phyloP scores from a whole-genome alignment of 2,797 vertebrate species.

The Garrulus glandarius region DNA sequence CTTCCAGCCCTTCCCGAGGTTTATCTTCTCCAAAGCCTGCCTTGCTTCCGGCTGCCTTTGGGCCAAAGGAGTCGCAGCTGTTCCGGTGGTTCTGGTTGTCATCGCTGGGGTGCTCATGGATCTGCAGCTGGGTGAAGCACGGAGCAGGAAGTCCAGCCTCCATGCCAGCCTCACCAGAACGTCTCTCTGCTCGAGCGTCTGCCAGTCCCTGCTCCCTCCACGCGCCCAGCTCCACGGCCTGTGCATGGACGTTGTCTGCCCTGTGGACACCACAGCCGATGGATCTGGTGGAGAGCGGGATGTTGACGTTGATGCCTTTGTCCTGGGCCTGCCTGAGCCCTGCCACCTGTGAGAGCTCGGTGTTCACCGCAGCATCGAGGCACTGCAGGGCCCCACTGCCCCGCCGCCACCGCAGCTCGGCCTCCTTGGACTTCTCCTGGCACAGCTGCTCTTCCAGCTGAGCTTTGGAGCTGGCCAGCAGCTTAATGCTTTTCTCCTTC shows the following conservation, averaged over 20 bases:
- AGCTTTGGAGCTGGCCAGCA: conserved; percentile 79
- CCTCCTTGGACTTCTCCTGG: conserved; percentile 46
- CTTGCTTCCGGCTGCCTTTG: background rate
- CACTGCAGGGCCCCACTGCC: background rate
- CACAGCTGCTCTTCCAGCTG: conserved; percentile 64
- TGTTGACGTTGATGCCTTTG: conserved; percentile 71
- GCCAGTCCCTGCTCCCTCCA: background rate
- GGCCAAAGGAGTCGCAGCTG: background rate
- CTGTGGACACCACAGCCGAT: background rate
- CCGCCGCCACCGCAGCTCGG: background rate
- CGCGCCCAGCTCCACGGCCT: background rate
- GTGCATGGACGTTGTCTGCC: background rate
- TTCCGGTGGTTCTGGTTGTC: conserved; percentile 2
- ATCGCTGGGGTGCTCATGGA: conserved; percentile 18
- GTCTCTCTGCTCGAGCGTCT: background rate
- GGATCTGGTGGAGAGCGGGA: conserved; percentile 32
- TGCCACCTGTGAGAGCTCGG: conserved; percentile 1
- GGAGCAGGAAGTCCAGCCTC: background rate
- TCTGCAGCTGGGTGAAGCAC: conserved; percentile 41
- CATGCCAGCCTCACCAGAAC: background rate
- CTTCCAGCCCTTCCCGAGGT: background rate
- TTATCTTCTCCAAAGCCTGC: background rate
- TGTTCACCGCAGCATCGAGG: conserved; percentile 71
- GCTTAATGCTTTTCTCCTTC: conserved; percentile 83
- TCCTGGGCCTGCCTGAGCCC: conserved; percentile 49